Evolutionary conservation across 1,140 invertebrate species (phyloP), one percentile per base, ranked within the genome.

Genomic region (Hyles euphorbiae): DNA sequence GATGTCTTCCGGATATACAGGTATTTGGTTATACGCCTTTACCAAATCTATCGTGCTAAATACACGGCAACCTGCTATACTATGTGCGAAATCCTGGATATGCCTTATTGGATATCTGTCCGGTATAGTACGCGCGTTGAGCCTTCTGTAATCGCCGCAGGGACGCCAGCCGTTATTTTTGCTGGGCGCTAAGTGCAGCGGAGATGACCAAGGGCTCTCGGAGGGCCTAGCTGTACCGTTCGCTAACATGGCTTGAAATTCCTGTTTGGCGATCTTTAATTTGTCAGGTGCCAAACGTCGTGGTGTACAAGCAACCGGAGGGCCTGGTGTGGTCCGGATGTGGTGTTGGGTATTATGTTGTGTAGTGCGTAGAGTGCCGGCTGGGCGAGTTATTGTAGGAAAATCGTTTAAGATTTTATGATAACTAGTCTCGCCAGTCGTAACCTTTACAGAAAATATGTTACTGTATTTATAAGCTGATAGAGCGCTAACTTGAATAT

Each of bases 391-490:
- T 3, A 56, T 48, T n/a, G 47, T 46, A 3, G 54, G 54, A 34
- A 11, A 56, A 32, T 48, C 45, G n/a, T 47, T 34, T 5, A 56
- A n/a, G 8, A 56, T 36, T 7, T 11, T 22, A 22, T 22, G 22
- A 22, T 12, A 36, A 12, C 7, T 0, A 1, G 33, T 34, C 1
- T 56, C 54, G n/a, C 33, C 54, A 11, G 46, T 11, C 5, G n/a
- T 4, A 7, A 4, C 36, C 11, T 5, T 5, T n/a, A 48, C 32
- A 11, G 10, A 48, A 48, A 34, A 48, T 48, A 48, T 48, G 60
- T 9, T 62, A 47, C 46, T 47, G 46, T 68, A 2, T 58, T 68
- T n/a, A n/a, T n/a, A n/a, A n/a, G n/a, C n/a, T n/a, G n/a, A n/a
- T n/a, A n/a, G n/a, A n/a, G n/a, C n/a, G n/a, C n/a, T n/a, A n/a